These are phyloP conservation scores for Ectropis crepuscularia DNA, from an alignment of 2,888 invertebrate species.

Conservation along the genomic window DNA sequence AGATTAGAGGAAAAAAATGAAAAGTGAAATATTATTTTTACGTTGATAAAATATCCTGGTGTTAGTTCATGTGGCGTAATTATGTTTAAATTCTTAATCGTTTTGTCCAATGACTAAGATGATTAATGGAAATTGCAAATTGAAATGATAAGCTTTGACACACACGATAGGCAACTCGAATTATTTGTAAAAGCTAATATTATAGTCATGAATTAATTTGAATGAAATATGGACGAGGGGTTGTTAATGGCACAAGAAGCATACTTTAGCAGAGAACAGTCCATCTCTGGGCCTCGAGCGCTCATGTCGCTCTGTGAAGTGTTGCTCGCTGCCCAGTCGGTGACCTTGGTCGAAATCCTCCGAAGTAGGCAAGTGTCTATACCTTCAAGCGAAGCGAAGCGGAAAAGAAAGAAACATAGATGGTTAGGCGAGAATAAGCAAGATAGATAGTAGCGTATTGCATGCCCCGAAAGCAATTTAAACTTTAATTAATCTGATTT, in stretches of 20 bases:
- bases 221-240: slow-evolving; percentile 28
- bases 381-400: slow-evolving; percentile 86
- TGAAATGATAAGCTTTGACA: no score
- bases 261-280: slow-evolving; percentile 90
- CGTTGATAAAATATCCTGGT: no score
- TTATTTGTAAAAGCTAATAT: no score
- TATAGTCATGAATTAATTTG: slow-evolving; percentile 6
- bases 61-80: no score
- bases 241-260: slow-evolving; percentile 60
- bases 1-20: slow-evolving; percentile 23
- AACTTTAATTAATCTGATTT: no score
- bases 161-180: no score
- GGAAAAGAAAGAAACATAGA: slow-evolving; percentile 70
- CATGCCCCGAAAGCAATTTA: no score
- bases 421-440: slow-evolving; percentile 49
- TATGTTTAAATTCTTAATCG: no score
- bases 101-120: no score
- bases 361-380: slow-evolving; percentile 88
- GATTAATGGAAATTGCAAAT: no score
- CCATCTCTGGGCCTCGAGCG: slow-evolving; percentile 87
- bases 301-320: slow-evolving; percentile 90
- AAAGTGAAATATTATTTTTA: no score
- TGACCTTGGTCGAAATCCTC: slow-evolving; percentile 90
- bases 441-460: no score
- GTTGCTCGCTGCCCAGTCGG: slow-evolving; percentile 88